These are phyloP conservation scores for Harpalus rubripes DNA, from an alignment of 2,888 invertebrate species.

Conservation along the genomic window DNA sequence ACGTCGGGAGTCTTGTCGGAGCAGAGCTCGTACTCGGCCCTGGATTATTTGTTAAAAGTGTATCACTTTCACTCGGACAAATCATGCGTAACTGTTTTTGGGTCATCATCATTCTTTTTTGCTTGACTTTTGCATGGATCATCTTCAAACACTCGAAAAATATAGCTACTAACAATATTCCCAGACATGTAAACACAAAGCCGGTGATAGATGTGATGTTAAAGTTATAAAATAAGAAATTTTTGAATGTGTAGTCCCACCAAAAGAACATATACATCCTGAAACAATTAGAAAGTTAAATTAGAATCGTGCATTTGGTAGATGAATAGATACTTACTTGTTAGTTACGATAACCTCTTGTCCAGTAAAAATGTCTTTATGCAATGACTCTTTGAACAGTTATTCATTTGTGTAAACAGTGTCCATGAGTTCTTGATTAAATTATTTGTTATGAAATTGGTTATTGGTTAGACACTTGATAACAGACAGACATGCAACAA, in stretches of 20 bases:
- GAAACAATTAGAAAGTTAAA: constrained; percentile 4
- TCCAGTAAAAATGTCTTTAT: constrained; percentile 20
- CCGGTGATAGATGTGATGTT: constrained; percentile 79
- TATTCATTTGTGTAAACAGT: constrained; percentile 49
- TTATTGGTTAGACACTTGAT: constrained; percentile 64
- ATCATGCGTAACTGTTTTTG: constrained; percentile 74
- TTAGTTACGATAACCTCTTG: constrained; percentile 12
- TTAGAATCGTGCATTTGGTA: not conserved
- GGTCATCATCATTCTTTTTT: constrained; percentile 74
- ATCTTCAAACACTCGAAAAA: constrained; percentile 81
- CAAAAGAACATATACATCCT: constrained; percentile 84
- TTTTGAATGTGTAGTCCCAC: constrained; percentile 82
- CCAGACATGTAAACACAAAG: constrained; percentile 81
- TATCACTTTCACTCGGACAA: constrained; percentile 77
- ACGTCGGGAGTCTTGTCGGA: not conserved
- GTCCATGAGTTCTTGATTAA: constrained; percentile 48
- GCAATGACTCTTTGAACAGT: constrained; percentile 16
- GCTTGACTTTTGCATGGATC: constrained; percentile 77
- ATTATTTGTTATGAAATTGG: constrained; percentile 58
- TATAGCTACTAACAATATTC: constrained; percentile 81
- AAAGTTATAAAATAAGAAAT: constrained; percentile 83
- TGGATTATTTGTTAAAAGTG: constrained; percentile 72
- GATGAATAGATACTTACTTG: not conserved
- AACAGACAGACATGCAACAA: constrained; percentile 60
- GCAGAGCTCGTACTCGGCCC: constrained; percentile 44